These are phyloP conservation scores for Nomada flava DNA, from an alignment of 2,888 invertebrate species.

Conservation along the genomic window DNA sequence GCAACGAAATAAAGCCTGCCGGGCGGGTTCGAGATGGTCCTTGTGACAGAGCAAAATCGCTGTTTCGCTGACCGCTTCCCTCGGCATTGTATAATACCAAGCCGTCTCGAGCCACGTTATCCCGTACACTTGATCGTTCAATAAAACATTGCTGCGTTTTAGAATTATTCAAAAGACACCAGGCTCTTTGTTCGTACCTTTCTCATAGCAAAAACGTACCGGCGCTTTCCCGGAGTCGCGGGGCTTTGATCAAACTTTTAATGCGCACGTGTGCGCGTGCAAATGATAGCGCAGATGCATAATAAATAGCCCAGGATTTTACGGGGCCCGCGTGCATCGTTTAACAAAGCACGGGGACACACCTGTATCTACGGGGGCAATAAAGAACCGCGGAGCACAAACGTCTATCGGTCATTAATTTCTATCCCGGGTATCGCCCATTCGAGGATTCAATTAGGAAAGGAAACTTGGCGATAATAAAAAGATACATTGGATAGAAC, in stretches of 20 bases:
- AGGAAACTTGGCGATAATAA: background rate
- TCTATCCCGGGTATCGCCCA: background rate
- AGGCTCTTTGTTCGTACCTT: background rate
- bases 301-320: conserved; percentile 19
- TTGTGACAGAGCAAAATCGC: conserved; percentile 55
- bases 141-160: conserved; percentile 28
- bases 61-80: conserved; percentile 20
- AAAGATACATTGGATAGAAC: too few species aligned
- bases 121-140: conserved; percentile 14
- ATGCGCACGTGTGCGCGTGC: background rate
- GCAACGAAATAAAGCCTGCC: conserved; percentile 53
- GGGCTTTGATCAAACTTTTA: conserved; percentile 17
- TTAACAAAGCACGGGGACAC: background rate
- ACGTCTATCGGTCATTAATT: background rate
- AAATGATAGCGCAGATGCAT: conserved; percentile 10
- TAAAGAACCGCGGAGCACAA: background rate
- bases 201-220: background rate
- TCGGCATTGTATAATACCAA: conserved; percentile 15
- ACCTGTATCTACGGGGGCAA: background rate
- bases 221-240: background rate
- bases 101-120: conserved; percentile 22
- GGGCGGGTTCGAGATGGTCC: conserved; percentile 41
- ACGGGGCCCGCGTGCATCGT: background rate
- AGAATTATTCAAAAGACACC: conserved; percentile 30
- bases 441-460: background rate